Percentiles rank a stretch among this genome's conserved stretches.
Conservation (phyloP, 2,797 vertebrate species). For the Schizothorax lantsangensis region DNA sequence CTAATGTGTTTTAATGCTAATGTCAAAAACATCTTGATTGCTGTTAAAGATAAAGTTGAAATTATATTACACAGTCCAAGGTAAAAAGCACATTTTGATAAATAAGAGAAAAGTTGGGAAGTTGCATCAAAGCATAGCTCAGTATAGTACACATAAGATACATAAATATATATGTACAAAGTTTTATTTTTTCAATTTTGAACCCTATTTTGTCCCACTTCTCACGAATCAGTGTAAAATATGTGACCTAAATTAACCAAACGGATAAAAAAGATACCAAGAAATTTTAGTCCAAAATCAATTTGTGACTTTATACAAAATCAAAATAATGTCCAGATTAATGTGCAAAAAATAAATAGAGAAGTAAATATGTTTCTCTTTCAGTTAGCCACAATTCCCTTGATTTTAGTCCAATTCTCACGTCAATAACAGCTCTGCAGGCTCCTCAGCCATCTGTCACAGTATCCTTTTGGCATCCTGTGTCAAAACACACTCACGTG, state of each 20-base stretch:
- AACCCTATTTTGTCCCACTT: too few relatives aligned
- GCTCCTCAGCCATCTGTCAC: constrained; percentile 26
- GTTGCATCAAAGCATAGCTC: too few relatives aligned
- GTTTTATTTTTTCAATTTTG: too few relatives aligned
- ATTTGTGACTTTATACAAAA: neutral
- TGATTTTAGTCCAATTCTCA: constrained; percentile 20
- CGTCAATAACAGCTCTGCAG: neutral
- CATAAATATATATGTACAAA: too few relatives aligned
- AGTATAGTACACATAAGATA: too few relatives aligned
- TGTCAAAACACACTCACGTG: constrained; percentile 12
- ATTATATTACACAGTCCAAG: too few relatives aligned
- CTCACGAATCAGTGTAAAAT: too few relatives aligned
- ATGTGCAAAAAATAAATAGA: neutral
- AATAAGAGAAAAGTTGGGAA: too few relatives aligned
- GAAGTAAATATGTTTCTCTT: neutral
- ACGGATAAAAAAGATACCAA: neutral
- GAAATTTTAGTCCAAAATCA: neutral
- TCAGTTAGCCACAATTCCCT: neutral
- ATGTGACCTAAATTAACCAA: neutral
- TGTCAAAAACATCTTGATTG: too few relatives aligned
- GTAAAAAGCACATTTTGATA: too few relatives aligned
- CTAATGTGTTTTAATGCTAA: too few relatives aligned
- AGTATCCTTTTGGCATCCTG: constrained; percentile 15
- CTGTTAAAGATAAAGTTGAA: too few relatives aligned
- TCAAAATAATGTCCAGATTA: neutral